These are phyloP conservation scores for Apotomis capreana DNA, from an alignment of 2,888 invertebrate genomes.

Conservation along the genomic window DNA sequence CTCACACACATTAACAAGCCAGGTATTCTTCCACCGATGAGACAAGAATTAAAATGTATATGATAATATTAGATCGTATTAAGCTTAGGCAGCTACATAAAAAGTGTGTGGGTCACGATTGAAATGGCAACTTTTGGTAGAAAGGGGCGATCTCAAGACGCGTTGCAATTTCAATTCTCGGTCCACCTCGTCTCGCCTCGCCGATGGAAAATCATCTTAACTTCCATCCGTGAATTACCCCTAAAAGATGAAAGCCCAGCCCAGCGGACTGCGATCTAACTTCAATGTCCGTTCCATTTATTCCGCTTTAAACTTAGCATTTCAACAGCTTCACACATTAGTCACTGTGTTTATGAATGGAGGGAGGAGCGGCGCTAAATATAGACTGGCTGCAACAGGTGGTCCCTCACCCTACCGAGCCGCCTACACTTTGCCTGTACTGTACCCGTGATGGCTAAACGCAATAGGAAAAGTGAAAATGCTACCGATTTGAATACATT, in stretches of 20 bases:
- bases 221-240: background rate
- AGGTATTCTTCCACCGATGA: too few relatives aligned
- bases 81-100: too few relatives aligned
- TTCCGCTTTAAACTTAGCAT: conserved; percentile 38
- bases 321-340: conserved; percentile 67
- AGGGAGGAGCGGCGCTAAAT: conserved; percentile 64
- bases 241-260: conserved; percentile 15
- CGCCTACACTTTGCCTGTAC: conserved; percentile 45
- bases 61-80: too few relatives aligned
- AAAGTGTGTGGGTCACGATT: too few relatives aligned
- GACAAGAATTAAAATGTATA: too few relatives aligned
- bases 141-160: too few relatives aligned
- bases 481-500: conserved; percentile 40
- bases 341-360: conserved; percentile 73
- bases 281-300: conserved; percentile 21
- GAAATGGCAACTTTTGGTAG: too few relatives aligned
- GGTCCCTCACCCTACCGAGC: conserved; percentile 65
- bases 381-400: conserved; percentile 77
- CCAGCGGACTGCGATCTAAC: conserved; percentile 3
- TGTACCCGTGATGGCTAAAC: background rate
- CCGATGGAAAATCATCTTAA: background rate
- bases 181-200: too few relatives aligned
- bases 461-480: conserved; percentile 42
- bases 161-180: too few relatives aligned
- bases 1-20: too few relatives aligned